Conservation (phyloP, 2,113 vertebrate genomes). For the Ptilonorhynchus violaceus region DNA sequence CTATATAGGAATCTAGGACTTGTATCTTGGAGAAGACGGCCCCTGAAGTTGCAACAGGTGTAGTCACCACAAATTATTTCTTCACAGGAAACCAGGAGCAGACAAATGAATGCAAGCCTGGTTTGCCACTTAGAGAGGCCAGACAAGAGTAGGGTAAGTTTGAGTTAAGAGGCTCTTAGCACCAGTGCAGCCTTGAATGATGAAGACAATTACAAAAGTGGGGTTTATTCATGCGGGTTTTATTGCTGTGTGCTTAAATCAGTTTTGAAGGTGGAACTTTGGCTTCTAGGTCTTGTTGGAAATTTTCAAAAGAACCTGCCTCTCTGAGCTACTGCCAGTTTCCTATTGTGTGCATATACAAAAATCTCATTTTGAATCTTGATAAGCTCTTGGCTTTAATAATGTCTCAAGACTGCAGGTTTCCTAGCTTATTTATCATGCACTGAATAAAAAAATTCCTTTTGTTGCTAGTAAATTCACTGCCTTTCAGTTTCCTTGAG, state of each 20-base stretch:
- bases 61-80: background rate
- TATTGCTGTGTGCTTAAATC: background rate
- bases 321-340: background rate
- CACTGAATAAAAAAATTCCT: background rate
- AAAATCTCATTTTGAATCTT: constrained; percentile 47
- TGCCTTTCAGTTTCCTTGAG: constrained; percentile 15
- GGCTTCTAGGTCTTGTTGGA: background rate
- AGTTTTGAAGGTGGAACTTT: background rate
- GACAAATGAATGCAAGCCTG: background rate
- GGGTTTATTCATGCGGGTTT: background rate
- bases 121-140: background rate
- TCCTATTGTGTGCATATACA: constrained; percentile 7
- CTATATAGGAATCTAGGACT: background rate
- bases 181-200: background rate
- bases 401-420: constrained; percentile 12
- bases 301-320: background rate
- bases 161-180: background rate
- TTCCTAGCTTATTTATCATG: constrained; percentile 36
- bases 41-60: background rate
- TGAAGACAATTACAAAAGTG: background rate
- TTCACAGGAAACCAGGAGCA: background rate
- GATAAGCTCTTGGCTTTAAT: constrained; percentile 50
- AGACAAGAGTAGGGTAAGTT: background rate
- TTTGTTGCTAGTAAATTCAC: constrained; percentile 47
- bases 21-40: background rate